Base-by-base conservation (phyloP, 37 sponge, comb jelly and placozoan genomes). In the Halichondria panicea region DNA sequence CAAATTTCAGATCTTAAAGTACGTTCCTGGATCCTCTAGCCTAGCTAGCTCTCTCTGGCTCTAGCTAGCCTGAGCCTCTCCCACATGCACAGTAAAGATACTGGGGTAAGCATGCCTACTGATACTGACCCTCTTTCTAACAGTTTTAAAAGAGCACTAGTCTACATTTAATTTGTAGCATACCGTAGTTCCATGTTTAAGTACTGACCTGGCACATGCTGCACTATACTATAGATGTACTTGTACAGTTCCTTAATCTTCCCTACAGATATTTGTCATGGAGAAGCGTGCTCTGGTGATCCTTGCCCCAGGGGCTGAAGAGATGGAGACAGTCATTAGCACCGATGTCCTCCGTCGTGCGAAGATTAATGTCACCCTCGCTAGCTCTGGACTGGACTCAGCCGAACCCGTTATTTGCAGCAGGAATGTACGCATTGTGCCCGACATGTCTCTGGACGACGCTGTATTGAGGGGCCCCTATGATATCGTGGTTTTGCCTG, bases 241-340 rank as follows among this genome's bases (percentile, higher is more conserved):
- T n/a, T 24, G 32, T 31, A 38, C 66, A 15, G 4, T 31, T 66
- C 64, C 30, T 46, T 56, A 66, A 66, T 19, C 34, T 21, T 36
- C 63, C 35, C 21, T 33, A 24, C 54, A 43, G 22, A 75, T 75
- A 62, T 50, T 38, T 6, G 54, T 61, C 18, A 74, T 22, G 21
- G 72, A 73, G 25, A 76, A 76, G 25, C 87, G 79, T 64, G 94
- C 97, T 21, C 72, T 96, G 65, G 87, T 96, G 22, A 84, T 93
- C 41, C 77, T 96, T 13, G 91, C 94, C 57, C 74, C 88, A 12
- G 96, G 96, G 33, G 93, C 93, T 27, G 96, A 95, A 68, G 96
- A 95, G 76, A 88, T 95, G 86, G 96, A 95, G 76, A 82, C 89
- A 31, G 85, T 84, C 22, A 91, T 88, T 13, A 64, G 81, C 15